A percentile compares a stretch with the other conserved stretches of the same genome.
These are phyloP conservation scores for Euwallacea fornicatus DNA, from an alignment of 1,140 invertebrate genomes.

Conservation along the genomic window DNA sequence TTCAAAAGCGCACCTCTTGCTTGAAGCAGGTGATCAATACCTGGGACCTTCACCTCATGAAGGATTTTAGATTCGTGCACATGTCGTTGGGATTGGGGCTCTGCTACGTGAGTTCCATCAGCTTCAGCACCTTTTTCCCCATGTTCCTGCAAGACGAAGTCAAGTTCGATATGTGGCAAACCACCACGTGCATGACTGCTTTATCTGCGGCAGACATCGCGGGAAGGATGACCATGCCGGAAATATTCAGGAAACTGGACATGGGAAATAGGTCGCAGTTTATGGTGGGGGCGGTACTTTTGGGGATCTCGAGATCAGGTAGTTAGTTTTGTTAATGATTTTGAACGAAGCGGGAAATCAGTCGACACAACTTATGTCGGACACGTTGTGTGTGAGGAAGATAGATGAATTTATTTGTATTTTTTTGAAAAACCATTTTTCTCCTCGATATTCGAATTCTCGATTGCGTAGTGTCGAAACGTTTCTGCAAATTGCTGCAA, in stretches of 20 bases:
- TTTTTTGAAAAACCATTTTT: too few species aligned
- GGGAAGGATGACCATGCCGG: constrained; percentile 64
- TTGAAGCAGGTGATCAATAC: constrained; percentile 54
- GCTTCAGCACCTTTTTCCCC: constrained; percentile 70
- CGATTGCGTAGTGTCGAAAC: too few species aligned
- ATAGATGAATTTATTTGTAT: too few species aligned
- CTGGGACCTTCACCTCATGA: constrained; percentile 64
- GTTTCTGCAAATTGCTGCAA: too few species aligned
- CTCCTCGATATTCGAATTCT: too few species aligned
- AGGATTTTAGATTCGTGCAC: constrained; percentile 63
- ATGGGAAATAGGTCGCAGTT: constrained; percentile 61
- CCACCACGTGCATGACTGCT: constrained; percentile 67
- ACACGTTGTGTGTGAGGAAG: too few species aligned
- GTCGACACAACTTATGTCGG: too few species aligned
- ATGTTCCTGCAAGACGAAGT: constrained; percentile 63
- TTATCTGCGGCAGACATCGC: constrained; percentile 66
- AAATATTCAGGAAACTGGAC: constrained; percentile 63
- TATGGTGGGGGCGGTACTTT: constrained; percentile 55
- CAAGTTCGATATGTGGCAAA: constrained; percentile 57
- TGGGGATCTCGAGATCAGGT: constrained; percentile 55
- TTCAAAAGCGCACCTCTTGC: constrained; percentile 23
- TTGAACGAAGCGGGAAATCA: too few species aligned
- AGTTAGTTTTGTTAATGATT: constrained; percentile 31
- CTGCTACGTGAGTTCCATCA: constrained; percentile 67
- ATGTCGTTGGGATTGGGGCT: constrained; percentile 65